Evolutionary conservation across 2,113 vertebrate genomes (phyloP).

Genomic region (Etheostoma spectabile): DNA sequence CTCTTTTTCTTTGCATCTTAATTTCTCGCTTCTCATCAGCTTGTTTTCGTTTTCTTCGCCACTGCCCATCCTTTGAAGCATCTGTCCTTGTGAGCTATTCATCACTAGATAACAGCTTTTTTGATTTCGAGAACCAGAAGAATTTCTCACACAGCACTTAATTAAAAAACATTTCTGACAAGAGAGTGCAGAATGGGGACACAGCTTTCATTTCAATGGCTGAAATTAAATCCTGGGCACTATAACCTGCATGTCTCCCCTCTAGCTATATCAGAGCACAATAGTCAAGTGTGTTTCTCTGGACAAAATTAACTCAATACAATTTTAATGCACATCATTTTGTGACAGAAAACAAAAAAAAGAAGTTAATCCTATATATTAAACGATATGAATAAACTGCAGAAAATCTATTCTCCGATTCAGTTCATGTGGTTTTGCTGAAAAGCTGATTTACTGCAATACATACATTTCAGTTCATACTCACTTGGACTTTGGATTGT

Average conservation of each 20-base stretch:
- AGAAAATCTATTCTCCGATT: neutral
- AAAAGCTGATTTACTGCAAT: neutral
- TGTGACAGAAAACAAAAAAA: neutral
- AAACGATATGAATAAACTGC: neutral
- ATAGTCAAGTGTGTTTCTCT: conserved; percentile 1
- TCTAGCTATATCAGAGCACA: neutral
- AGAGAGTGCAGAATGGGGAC: conserved; percentile 11
- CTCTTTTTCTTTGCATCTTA: conserved; percentile 13
- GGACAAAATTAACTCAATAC: conserved; percentile 8
- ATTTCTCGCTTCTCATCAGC: conserved; percentile 13
- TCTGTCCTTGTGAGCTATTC: conserved; percentile 54
- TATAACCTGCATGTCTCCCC: conserved; percentile 13
- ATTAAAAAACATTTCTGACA: conserved; percentile 51
- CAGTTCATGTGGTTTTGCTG: neutral
- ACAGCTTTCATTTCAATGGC: conserved; percentile 40
- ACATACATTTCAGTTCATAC: neutral
- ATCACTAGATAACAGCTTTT: conserved; percentile 65
- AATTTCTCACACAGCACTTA: conserved; percentile 35
- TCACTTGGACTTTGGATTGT: neutral
- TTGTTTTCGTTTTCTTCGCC: conserved; percentile 40
- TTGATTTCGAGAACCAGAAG: conserved; percentile 42
- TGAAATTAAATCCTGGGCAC: conserved; percentile 38
- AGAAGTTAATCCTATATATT: neutral
- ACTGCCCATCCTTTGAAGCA: conserved; percentile 49
- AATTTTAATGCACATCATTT: neutral